Conservation (phyloP, 2,113 vertebrate species). For the Sceloporus tristichus region DNA sequence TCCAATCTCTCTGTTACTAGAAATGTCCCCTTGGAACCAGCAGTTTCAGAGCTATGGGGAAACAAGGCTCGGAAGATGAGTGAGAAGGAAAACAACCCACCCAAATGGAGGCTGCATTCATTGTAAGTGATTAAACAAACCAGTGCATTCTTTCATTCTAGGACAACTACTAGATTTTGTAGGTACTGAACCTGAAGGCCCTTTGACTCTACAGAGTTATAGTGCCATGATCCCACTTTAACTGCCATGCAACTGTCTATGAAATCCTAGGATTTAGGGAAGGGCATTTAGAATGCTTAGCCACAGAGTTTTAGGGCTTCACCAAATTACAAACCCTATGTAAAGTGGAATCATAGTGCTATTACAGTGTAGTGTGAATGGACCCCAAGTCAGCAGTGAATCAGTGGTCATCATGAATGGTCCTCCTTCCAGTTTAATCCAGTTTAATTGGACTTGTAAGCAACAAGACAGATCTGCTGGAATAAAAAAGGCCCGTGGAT, state of each 20-base stretch:
- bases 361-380: too few species aligned
- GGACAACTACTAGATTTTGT: too few species aligned
- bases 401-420: neutral
- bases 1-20: slow-evolving; percentile 72
- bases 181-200: too few species aligned
- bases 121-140: slow-evolving; percentile 57
- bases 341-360: too few species aligned
- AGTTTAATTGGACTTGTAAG: neutral
- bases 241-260: too few species aligned
- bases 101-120: slow-evolving; percentile 62
- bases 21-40: slow-evolving; percentile 69
- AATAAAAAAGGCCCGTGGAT: neutral
- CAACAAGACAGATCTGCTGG: too few species aligned
- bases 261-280: too few species aligned
- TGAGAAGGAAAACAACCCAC: slow-evolving; percentile 80
- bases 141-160: neutral
- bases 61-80: slow-evolving; percentile 79
- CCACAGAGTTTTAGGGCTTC: too few species aligned
- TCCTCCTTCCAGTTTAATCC: too few species aligned
- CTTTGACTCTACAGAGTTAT: neutral
- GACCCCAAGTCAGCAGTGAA: too few species aligned
- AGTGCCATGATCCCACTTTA: neutral
- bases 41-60: slow-evolving; percentile 73
- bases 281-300: too few species aligned
- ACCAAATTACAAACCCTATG: too few species aligned